Conservation (phyloP, 2,113 vertebrate species). For the Diadophis punctatus region DNA sequence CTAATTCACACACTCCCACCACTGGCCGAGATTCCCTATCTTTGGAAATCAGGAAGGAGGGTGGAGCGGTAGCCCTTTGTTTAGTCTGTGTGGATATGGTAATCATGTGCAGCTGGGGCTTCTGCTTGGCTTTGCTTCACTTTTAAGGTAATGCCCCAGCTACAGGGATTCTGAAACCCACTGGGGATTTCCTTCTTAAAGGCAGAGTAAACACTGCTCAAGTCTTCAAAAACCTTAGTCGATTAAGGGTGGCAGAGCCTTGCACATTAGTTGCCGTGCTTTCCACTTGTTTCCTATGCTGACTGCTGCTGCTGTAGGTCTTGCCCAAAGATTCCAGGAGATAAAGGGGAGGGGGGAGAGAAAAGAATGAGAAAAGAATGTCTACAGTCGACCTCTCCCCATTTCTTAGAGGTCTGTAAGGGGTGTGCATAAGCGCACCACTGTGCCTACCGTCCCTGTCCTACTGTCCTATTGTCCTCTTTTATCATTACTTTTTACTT, state of each 20-base stretch:
- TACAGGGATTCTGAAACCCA: accelerated
- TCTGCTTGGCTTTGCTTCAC: slow-evolving; percentile 8
- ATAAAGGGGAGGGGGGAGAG: neutral
- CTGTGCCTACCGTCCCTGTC: no score
- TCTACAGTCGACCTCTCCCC: no score
- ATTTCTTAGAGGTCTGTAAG: no score
- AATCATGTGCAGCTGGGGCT: slow-evolving; percentile 56
- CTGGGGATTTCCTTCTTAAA: neutral
- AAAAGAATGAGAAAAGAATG: neutral
- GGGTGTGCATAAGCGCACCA: no score
- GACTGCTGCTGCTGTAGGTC: neutral
- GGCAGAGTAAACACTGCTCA: neutral
- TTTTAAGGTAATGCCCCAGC: accelerated
- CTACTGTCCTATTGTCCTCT: no score
- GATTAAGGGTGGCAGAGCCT: neutral
- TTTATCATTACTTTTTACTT: no score
- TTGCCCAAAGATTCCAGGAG: neutral
- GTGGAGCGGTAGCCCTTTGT: slow-evolving; percentile 37
- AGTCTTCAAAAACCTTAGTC: neutral
- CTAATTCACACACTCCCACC: slow-evolving; percentile 13
- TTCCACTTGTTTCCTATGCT: neutral
- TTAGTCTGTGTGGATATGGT: slow-evolving; percentile 55
- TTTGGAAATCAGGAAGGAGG: slow-evolving; percentile 24
- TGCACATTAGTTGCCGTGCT: no score
- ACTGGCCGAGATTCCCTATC: slow-evolving; percentile 8